Conservation (phyloP, 2,797 vertebrate genomes). For the Gymnoscopelus microlampas region DNA sequence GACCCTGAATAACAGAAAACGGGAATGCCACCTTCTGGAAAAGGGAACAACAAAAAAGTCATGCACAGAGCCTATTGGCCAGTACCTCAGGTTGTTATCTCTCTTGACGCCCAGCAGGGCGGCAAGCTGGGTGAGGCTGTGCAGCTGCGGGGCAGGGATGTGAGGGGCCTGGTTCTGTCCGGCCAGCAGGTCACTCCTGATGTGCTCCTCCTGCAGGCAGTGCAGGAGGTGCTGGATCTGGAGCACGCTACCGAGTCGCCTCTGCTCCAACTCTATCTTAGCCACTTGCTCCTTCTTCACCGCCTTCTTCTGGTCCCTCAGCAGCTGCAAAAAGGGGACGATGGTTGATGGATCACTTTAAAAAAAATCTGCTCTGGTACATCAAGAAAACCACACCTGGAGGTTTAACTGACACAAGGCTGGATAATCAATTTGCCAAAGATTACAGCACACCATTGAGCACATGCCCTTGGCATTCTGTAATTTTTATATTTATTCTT, state of each 20-base stretch:
- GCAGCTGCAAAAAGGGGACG: slow-evolving; percentile 78
- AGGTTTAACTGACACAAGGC: too few relatives aligned
- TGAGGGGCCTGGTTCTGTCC: slow-evolving; percentile 85
- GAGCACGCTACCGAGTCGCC: slow-evolving; percentile 85
- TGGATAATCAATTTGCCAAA: too few relatives aligned
- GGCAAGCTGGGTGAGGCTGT: slow-evolving; percentile 87
- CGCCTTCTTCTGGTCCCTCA: slow-evolving; percentile 90
- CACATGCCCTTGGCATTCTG: too few relatives aligned
- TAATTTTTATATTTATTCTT: too few relatives aligned
- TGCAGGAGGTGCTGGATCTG: slow-evolving; percentile 90
- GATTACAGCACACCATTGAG: too few relatives aligned
- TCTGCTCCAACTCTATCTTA: slow-evolving; percentile 86
- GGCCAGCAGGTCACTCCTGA: slow-evolving; percentile 85
- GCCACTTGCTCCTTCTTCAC: slow-evolving; percentile 82
- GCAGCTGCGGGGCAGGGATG: slow-evolving; percentile 84
- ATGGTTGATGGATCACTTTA: not conserved
- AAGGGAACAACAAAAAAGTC: too few relatives aligned
- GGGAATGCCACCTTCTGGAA: too few relatives aligned
- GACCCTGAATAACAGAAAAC: too few relatives aligned
- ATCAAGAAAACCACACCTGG: too few relatives aligned
- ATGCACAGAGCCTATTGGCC: too few relatives aligned
- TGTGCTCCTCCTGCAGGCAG: slow-evolving; percentile 86
- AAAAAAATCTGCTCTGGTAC: too few relatives aligned
- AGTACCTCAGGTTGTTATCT: slow-evolving; percentile 84
- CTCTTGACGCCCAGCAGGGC: slow-evolving; percentile 84